A percentile compares a stretch with the other conserved stretches of the same genome.
Conservation (phyloP, 1,140 invertebrate genomes). For the Panagrolaimus sp. region DNA sequence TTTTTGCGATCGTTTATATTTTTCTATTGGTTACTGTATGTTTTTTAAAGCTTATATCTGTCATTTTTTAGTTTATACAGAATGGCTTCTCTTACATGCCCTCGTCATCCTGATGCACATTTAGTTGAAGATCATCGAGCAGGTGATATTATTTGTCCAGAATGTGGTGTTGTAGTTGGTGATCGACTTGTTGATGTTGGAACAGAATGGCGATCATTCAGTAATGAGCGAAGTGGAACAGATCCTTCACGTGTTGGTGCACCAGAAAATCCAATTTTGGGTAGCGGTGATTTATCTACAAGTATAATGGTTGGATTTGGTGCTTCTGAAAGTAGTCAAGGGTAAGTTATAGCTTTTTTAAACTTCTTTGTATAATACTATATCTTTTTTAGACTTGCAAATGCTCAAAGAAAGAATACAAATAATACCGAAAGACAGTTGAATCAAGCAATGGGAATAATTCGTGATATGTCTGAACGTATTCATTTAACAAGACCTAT, state of each 20-base stretch:
- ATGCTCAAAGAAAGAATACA: constrained; percentile 51
- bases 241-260: constrained; percentile 97
- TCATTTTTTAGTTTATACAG: not conserved
- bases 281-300: constrained; percentile 90
- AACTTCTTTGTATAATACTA: constrained; percentile 5
- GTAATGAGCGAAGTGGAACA: constrained; percentile 89
- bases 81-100: constrained; percentile 29
- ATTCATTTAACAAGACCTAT: constrained; percentile 92
- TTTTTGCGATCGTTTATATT: not conserved
- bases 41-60: not conserved
- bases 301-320: constrained; percentile 87
- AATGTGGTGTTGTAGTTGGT: constrained; percentile 96
- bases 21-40: not conserved
- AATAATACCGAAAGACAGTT: constrained; percentile 72
- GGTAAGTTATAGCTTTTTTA: constrained; percentile 32
- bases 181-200: constrained; percentile 99
- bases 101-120: constrained; percentile 81
- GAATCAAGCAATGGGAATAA: constrained; percentile 90
- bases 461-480: constrained; percentile 90
- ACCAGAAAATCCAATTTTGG: constrained; percentile 79
- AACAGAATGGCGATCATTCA: constrained; percentile 99
- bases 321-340: constrained; percentile 63
- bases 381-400: constrained; percentile 48
- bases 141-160: constrained; percentile 96
- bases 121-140: constrained; percentile 96